Percentiles rank a stretch among this genome's conserved stretches.
These are phyloP conservation scores for Pollenia amentaria DNA, from an alignment of 2,888 invertebrate genomes.

Conservation along the genomic window DNA sequence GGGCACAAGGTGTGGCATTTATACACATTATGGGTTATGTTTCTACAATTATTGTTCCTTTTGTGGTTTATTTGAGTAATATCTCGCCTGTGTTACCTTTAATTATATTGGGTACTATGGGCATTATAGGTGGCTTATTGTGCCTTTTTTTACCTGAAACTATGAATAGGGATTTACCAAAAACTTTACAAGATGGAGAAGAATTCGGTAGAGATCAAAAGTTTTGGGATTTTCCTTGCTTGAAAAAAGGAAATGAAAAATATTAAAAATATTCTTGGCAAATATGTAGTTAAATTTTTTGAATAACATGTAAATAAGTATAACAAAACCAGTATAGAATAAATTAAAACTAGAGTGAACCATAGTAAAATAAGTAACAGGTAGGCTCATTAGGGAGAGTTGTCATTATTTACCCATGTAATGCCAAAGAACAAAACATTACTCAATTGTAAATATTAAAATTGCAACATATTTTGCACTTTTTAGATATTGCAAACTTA, in stretches of 20 bases:
- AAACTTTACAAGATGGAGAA: constrained; percentile 92
- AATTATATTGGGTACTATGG: constrained; percentile 89
- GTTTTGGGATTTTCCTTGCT: constrained; percentile 91
- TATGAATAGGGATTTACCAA: constrained; percentile 91
- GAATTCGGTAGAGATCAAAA: constrained; percentile 90
- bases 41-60: constrained; percentile 93
- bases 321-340: too few species aligned
- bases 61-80: constrained; percentile 87
- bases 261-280: neutral
- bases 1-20: constrained; percentile 94
- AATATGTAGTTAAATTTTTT: neutral
- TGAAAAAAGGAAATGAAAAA: constrained; percentile 86
- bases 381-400: too few species aligned
- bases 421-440: too few species aligned
- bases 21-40: constrained; percentile 96
- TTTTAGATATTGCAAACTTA: too few species aligned
- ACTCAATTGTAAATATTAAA: too few species aligned
- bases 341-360: too few species aligned
- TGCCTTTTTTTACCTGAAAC: constrained; percentile 92
- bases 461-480: too few species aligned
- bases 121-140: constrained; percentile 89
- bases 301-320: too few species aligned
- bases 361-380: too few species aligned
- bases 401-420: too few species aligned
- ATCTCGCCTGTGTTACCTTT: constrained; percentile 89